Evolutionary conservation across 2,888 invertebrate species (phyloP).

Genomic region (Cenopis cana): DNA sequence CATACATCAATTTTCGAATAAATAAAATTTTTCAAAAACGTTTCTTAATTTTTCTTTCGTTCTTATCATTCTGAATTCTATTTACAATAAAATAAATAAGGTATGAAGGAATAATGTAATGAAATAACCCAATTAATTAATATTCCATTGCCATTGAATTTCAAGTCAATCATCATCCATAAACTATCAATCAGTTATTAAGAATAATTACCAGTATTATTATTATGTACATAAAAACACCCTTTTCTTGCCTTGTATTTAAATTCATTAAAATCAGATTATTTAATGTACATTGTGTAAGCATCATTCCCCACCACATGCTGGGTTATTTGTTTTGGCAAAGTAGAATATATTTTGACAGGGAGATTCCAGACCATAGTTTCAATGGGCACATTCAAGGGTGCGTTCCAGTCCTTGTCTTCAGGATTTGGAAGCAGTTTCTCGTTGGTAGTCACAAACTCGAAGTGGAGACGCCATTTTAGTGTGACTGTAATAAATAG

Average conservation of each 20-base stretch:
- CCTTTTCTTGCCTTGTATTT: neutral
- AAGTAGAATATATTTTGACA: constrained; percentile 96
- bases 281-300: constrained; percentile 71
- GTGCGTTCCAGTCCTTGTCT: constrained; percentile 92
- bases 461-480: constrained; percentile 98
- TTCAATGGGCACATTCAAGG: constrained; percentile 94
- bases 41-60: constrained; percentile 13
- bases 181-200: too few relatives aligned
- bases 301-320: constrained; percentile 82
- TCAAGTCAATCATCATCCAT: too few relatives aligned
- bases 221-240: too few relatives aligned
- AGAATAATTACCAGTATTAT: too few relatives aligned
- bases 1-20: constrained; percentile 44
- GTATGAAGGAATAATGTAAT: neutral
- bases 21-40: constrained; percentile 41
- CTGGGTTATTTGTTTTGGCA: constrained; percentile 92
- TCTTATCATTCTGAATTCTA: constrained; percentile 1
- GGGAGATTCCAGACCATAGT: constrained; percentile 99
- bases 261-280: constrained; percentile 14
- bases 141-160: neutral
- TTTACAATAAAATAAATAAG: neutral
- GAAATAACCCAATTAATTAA: neutral
- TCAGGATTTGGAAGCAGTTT: constrained; percentile 85
- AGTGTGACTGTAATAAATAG: constrained; percentile 88
- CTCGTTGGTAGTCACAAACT: constrained; percentile 95